Conservation (phyloP, 2,113 vertebrate species). For the Prietella phreatophila region DNA sequence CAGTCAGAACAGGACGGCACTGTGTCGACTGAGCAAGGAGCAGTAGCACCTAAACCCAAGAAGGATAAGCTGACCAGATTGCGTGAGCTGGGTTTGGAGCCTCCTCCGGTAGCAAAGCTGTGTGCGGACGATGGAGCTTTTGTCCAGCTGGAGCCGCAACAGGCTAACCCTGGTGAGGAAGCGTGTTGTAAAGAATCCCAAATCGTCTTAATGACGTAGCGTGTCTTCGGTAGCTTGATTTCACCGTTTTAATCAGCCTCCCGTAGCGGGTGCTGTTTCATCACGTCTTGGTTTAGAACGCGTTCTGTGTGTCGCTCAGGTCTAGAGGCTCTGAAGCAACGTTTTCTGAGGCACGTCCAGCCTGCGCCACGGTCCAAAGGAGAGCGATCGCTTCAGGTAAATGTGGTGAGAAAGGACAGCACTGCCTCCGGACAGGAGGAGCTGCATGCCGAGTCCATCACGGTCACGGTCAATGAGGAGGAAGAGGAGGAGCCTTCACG, state of each 20-base stretch:
- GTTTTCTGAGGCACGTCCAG: constrained; percentile 85
- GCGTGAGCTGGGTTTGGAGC: constrained; percentile 83
- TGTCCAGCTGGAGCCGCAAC: constrained; percentile 81
- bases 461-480: constrained; percentile 78
- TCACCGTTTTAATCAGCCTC: neutral
- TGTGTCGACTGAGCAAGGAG: neutral
- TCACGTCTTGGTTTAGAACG: neutral
- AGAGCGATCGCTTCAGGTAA: constrained; percentile 76
- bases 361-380: constrained; percentile 59
- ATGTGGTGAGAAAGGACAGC: constrained; percentile 81
- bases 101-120: constrained; percentile 82
- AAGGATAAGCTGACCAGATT: constrained; percentile 81
- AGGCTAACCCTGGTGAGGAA: constrained; percentile 78
- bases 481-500: constrained; percentile 69
- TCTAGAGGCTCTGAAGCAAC: constrained; percentile 85
- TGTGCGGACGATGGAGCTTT: constrained; percentile 80
- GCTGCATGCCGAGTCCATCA: constrained; percentile 76
- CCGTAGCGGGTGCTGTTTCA: neutral
- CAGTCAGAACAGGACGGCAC: constrained; percentile 32
- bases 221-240: neutral
- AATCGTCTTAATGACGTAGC: neutral
- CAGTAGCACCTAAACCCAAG: constrained; percentile 65
- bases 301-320: constrained; percentile 66
- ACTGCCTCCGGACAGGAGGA: constrained; percentile 81
- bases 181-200: no score